Base-by-base conservation (phyloP, 2,888 invertebrate genomes). In the Dioctria rufipes region DNA sequence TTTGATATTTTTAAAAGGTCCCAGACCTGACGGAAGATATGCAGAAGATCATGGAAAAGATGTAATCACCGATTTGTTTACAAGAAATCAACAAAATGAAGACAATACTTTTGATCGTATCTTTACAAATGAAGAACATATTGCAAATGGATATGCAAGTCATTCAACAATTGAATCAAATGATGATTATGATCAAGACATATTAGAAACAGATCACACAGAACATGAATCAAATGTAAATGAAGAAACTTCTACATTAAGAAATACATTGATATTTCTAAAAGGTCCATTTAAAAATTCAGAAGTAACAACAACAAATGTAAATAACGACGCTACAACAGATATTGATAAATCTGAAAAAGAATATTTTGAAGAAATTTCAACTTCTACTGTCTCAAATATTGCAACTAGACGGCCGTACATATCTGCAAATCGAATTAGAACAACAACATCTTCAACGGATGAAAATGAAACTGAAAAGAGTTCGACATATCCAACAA, bases 201-300 rank as follows among this genome's bases (percentile, higher is more conserved):
- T 61, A 5, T 25, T 13, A 49, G 49, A 5, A 6, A 46, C 9
- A 40, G 13, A 13, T 46, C 13, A 25, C 3, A 42, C 5, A 8
- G 54, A 73, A 73, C 54, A 54, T n/a, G 9, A 25, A 65, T 65
- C 40, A 1, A 37, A 39, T n/a, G 13, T 40, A 11, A n/a, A 6
- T 3, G 46, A 25, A n/a, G 77, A 80, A 11, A 49, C 61, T 4
- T 37, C 71, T 3, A 78, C 81, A 49, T 43, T 81, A 54, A n/a
- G 81, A 71, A 81, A 65, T 9, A 80, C 80, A 13, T 60, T 81
- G 42, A 80, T 81, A 51, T 81, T 81, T 58, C 63, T 81, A 11
- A 81, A 81, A 75, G 81, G 81, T 54, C 81, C 81, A 8, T 78
- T 54, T 58, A 4, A 66, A 13, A 58, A 6, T 54, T 54, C 54